These are phyloP conservation scores for Hyles vespertilio DNA, from an alignment of 1,140 invertebrate species.

Conservation along the genomic window DNA sequence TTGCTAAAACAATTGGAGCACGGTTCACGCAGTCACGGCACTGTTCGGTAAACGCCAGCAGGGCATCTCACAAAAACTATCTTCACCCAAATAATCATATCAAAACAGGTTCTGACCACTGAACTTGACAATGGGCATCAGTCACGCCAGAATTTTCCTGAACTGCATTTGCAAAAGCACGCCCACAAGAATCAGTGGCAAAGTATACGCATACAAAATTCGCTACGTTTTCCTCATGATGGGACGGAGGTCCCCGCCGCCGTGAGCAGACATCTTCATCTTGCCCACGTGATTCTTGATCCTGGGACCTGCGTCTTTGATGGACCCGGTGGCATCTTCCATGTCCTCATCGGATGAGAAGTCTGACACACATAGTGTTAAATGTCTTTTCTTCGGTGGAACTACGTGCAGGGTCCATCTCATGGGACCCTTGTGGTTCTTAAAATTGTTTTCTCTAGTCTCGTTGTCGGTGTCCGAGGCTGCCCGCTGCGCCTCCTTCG, in stretches of 20 bases:
- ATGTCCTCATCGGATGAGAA: slow-evolving; percentile 62
- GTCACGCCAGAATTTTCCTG: background rate
- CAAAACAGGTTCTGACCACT: slow-evolving; percentile 30
- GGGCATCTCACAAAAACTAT: slow-evolving; percentile 41
- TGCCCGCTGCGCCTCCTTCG: slow-evolving; percentile 46
- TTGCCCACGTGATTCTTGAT: slow-evolving; percentile 50
- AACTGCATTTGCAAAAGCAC: background rate
- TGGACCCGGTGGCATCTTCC: slow-evolving; percentile 35
- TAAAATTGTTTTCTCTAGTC: slow-evolving; percentile 33
- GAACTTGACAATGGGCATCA: slow-evolving; percentile 19
- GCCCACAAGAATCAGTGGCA: background rate
- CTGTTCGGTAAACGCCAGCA: slow-evolving; percentile 46
- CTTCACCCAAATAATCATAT: slow-evolving; percentile 42
- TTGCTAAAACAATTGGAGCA: slow-evolving; percentile 37
- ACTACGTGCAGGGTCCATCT: slow-evolving; percentile 58
- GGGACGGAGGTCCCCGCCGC: slow-evolving; percentile 59
- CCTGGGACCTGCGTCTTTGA: slow-evolving; percentile 51
- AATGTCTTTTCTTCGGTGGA: slow-evolving; percentile 59
- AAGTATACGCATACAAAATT: background rate
- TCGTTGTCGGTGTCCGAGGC: slow-evolving; percentile 65
- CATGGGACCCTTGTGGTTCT: slow-evolving; percentile 46
- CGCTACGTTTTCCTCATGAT: slow-evolving; percentile 58
- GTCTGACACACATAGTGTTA: slow-evolving; percentile 55
- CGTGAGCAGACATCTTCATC: slow-evolving; percentile 57
- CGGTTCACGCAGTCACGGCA: slow-evolving; percentile 24